Evolutionary conservation across 2,797 vertebrate genomes (phyloP).

Genomic region (Vespertilio murinus): DNA sequence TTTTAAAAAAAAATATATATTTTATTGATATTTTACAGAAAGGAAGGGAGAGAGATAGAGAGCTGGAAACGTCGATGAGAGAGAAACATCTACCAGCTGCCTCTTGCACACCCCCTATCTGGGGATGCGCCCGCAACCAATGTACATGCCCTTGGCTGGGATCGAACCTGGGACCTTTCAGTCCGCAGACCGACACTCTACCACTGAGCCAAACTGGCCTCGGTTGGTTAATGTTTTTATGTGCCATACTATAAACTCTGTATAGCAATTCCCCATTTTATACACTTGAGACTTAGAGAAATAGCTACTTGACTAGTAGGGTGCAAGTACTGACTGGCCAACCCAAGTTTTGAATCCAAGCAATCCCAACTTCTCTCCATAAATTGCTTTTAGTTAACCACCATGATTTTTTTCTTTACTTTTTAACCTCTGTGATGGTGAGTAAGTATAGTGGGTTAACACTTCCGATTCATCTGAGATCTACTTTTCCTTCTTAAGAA

Average conservation of each 20-base stretch:
- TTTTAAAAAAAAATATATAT: too few relatives aligned
- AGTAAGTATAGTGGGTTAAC: neutral
- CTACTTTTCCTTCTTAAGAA: neutral
- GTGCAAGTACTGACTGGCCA: neutral
- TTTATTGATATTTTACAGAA: too few relatives aligned
- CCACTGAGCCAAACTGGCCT: too few relatives aligned
- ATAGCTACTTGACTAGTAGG: neutral
- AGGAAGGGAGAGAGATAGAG: too few relatives aligned
- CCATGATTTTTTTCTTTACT: neutral
- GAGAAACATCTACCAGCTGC: too few relatives aligned
- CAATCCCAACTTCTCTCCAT: neutral
- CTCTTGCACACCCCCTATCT: too few relatives aligned
- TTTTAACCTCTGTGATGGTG: neutral
- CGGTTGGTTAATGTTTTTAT: neutral
- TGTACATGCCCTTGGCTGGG: too few relatives aligned
- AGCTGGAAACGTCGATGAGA: too few relatives aligned
- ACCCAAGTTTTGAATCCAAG: neutral
- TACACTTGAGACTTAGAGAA: neutral
- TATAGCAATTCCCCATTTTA: neutral
- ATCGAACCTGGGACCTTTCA: too few relatives aligned
- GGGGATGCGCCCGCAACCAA: too few relatives aligned
- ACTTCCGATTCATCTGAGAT: neutral
- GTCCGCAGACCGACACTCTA: too few relatives aligned
- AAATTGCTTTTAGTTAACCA: neutral
- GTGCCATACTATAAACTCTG: neutral